A percentile compares a stretch with the other conserved stretches of the same genome.
These are phyloP conservation scores for Antedon bifida DNA, from an alignment of 35 echinoderm and acorn worm species.

Conservation along the genomic window DNA sequence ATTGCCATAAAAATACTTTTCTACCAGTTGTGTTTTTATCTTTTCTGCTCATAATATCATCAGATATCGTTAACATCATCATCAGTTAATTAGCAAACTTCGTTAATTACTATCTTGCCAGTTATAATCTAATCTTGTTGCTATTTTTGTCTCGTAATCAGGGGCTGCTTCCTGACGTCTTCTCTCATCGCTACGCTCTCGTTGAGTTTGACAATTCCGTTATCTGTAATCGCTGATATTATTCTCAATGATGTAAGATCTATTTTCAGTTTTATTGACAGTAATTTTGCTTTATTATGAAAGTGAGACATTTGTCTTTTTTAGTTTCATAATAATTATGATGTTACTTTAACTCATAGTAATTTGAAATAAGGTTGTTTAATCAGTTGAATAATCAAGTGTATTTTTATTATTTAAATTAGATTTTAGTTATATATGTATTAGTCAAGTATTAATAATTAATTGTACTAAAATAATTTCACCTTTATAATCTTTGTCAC, in stretches of 20 bases:
- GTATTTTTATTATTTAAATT: too few relatives aligned
- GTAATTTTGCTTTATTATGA: not conserved
- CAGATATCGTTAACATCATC: not conserved
- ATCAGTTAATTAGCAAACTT: not conserved
- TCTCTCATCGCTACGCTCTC: constrained; percentile 88
- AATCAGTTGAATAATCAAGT: too few relatives aligned
- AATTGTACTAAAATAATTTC: too few relatives aligned
- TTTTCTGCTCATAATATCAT: not conserved
- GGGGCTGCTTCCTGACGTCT: constrained; percentile 96
- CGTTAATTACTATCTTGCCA: not conserved
- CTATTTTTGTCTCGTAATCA: constrained; percentile 10
- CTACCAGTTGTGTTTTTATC: not conserved
- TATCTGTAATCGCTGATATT: constrained; percentile 68
- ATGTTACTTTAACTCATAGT: too few relatives aligned
- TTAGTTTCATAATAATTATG: too few relatives aligned
- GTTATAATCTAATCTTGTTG: not conserved
- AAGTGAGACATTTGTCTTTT: too few relatives aligned
- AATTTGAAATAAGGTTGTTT: too few relatives aligned
- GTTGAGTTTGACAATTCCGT: constrained; percentile 80
- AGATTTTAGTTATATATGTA: too few relatives aligned
- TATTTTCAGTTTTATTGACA: too few relatives aligned
- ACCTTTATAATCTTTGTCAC: too few relatives aligned
- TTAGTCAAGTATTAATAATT: too few relatives aligned
- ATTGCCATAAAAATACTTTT: not conserved
- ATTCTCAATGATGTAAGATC: constrained; percentile 71